These are phyloP conservation scores for Carposina sasakii DNA, from an alignment of 1,140 invertebrate genomes.

Conservation along the genomic window DNA sequence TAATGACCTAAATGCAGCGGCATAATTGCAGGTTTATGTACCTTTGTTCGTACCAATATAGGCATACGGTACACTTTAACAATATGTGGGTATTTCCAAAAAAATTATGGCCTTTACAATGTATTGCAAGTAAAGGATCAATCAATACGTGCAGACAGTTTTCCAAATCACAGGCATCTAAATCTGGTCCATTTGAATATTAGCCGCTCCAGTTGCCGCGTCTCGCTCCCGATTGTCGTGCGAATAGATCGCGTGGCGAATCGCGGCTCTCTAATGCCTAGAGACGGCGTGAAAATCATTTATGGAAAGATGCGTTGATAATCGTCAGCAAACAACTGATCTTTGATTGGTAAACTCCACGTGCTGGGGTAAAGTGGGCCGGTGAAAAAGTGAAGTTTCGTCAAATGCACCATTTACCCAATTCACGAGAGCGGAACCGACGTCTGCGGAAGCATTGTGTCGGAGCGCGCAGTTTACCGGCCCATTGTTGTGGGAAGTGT, in stretches of 20 bases:
- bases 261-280: conserved; percentile 38
- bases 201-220: conserved; percentile 53
- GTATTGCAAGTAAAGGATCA: too few species aligned
- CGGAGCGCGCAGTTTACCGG: conserved; percentile 24
- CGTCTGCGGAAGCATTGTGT: conserved; percentile 50
- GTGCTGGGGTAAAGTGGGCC: conserved; percentile 34
- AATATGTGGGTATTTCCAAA: too few species aligned
- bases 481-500: conserved; percentile 45
- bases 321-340: conserved; percentile 46
- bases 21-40: conserved; percentile 18
- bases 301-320: conserved; percentile 40
- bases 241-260: conserved; percentile 46
- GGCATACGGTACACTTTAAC: too few species aligned
- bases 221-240: conserved; percentile 57
- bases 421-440: conserved; percentile 67
- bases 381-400: conserved; percentile 64
- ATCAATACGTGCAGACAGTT: conserved; percentile 29
- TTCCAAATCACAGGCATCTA: conserved; percentile 16
- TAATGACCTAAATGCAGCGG: conserved; percentile 31
- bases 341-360: conserved; percentile 32
- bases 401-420: conserved; percentile 62
- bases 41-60: too few species aligned
- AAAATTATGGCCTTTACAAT: too few species aligned
- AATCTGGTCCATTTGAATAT: conserved; percentile 52
- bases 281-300: conserved; percentile 44